Evolutionary conservation across 2,797 vertebrate genomes (phyloP).

Genomic region (Protonibea diacanthus): DNA sequence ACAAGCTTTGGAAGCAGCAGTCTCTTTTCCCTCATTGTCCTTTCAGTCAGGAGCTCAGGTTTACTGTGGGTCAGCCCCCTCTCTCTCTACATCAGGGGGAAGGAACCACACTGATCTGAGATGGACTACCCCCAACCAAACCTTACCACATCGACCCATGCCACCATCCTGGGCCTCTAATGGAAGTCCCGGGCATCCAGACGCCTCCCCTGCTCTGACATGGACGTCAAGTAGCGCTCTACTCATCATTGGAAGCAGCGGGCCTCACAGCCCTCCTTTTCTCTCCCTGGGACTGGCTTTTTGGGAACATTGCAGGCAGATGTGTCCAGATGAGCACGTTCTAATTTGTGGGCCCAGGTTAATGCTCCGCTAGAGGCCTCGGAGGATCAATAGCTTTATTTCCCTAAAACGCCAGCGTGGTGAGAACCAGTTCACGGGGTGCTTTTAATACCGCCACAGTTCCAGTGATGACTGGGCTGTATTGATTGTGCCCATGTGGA

Average conservation of each 20-base stretch:
- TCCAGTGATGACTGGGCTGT: slow-evolving; percentile 77
- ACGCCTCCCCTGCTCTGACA: slow-evolving; percentile 77
- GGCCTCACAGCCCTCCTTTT: slow-evolving; percentile 71
- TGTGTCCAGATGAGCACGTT: slow-evolving; percentile 83
- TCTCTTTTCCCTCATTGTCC: slow-evolving; percentile 71
- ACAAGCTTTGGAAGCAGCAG: slow-evolving; percentile 43
- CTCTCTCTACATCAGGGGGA: slow-evolving; percentile 72
- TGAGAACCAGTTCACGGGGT: slow-evolving; percentile 80
- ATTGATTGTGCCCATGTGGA: slow-evolving; percentile 86
- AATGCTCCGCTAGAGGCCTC: slow-evolving; percentile 80
- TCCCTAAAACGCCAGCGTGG: slow-evolving; percentile 85
- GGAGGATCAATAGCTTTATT: slow-evolving; percentile 87
- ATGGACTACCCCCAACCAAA: slow-evolving; percentile 86
- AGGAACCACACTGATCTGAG: slow-evolving; percentile 82
- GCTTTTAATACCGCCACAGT: slow-evolving; percentile 82
- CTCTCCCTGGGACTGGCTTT: slow-evolving; percentile 77
- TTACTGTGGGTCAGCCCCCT: slow-evolving; percentile 76
- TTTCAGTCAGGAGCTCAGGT: slow-evolving; percentile 76
- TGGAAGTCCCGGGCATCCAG: slow-evolving; percentile 84
- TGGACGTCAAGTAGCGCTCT: slow-evolving; percentile 79
- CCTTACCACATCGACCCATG: slow-evolving; percentile 82
- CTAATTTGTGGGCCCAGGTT: slow-evolving; percentile 85
- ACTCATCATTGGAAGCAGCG: slow-evolving; percentile 84
- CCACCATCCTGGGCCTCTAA: slow-evolving; percentile 85
- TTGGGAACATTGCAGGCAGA: slow-evolving; percentile 82